phyloP scores from a whole-genome alignment of 1,140 invertebrate genomes.

The Trypoxylus dichotomus region DNA sequence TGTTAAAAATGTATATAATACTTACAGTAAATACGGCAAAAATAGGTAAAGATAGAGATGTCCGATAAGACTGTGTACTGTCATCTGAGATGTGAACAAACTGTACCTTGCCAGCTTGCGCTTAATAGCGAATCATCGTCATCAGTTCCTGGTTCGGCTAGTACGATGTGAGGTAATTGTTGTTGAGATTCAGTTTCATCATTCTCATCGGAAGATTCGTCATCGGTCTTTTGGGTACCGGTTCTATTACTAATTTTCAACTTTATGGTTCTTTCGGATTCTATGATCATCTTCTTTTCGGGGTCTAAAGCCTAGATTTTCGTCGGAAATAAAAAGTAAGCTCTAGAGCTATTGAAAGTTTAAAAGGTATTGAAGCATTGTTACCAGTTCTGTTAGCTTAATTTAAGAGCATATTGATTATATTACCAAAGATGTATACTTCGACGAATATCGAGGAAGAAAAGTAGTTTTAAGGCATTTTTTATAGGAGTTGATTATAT shows the following conservation, averaged over 20 bases:
- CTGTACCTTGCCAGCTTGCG: neutral
- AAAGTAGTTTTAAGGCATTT: too few relatives aligned
- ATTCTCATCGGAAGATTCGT: neutral
- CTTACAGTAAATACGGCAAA: too few relatives aligned
- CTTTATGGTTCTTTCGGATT: neutral
- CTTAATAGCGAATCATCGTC: neutral
- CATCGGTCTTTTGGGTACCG: neutral
- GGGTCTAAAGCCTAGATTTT: neutral
- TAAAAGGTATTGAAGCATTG: too few relatives aligned
- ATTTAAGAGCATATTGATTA: too few relatives aligned
- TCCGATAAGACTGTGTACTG: too few relatives aligned
- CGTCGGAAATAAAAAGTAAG: neutral
- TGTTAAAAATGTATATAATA: too few relatives aligned
- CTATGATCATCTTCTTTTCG: neutral
- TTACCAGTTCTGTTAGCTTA: too few relatives aligned
- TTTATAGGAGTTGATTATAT: too few relatives aligned
- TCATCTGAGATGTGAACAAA: neutral
- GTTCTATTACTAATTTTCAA: neutral
- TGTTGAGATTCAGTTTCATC: neutral
- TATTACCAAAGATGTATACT: too few relatives aligned
- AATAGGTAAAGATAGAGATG: too few relatives aligned
- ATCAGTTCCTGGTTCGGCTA: neutral
- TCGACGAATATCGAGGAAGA: too few relatives aligned
- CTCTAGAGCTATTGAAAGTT: too few relatives aligned
- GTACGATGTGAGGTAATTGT: neutral